These are phyloP conservation scores for Macropus fuliginosus DNA, from an alignment of 2,797 vertebrate species.

Conservation along the genomic window DNA sequence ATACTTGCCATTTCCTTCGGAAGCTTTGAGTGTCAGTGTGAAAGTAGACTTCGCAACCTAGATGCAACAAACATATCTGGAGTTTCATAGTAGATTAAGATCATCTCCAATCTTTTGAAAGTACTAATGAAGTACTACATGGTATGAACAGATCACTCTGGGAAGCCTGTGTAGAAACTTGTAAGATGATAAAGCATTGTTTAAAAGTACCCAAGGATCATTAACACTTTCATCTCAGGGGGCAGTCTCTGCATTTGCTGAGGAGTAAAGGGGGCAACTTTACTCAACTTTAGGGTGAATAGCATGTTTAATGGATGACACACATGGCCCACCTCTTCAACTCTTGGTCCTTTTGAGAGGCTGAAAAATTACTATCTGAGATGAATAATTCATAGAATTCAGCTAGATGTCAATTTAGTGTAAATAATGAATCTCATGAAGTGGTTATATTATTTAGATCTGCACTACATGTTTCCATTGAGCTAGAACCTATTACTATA, in stretches of 20 bases:
- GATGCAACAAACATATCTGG: not conserved
- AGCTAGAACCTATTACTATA: not conserved
- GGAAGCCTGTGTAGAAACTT: not conserved
- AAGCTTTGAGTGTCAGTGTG: not conserved
- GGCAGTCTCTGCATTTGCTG: not conserved
- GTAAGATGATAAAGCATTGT: not conserved
- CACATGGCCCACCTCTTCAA: not conserved
- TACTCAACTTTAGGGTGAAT: not conserved
- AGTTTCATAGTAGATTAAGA: not conserved
- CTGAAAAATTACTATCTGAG: not conserved
- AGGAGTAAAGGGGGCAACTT: not conserved
- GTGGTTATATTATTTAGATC: not conserved
- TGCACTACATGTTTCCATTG: not conserved
- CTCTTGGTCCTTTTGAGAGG: not conserved
- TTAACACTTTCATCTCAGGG: not conserved
- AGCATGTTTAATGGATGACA: not conserved
- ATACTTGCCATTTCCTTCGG: not conserved
- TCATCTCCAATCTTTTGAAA: not conserved
- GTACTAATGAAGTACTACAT: not conserved
- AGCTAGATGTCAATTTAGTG: not conserved
- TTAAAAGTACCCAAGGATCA: not conserved
- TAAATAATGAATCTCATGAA: not conserved
- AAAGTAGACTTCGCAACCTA: not conserved
- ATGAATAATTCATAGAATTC: not conserved
- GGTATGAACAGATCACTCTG: not conserved